Percentiles rank a stretch among this genome's conserved stretches.
Conservation (phyloP, 35 echinoderm and acorn worm species). For the Hemicentrotus pulcherrimus region DNA sequence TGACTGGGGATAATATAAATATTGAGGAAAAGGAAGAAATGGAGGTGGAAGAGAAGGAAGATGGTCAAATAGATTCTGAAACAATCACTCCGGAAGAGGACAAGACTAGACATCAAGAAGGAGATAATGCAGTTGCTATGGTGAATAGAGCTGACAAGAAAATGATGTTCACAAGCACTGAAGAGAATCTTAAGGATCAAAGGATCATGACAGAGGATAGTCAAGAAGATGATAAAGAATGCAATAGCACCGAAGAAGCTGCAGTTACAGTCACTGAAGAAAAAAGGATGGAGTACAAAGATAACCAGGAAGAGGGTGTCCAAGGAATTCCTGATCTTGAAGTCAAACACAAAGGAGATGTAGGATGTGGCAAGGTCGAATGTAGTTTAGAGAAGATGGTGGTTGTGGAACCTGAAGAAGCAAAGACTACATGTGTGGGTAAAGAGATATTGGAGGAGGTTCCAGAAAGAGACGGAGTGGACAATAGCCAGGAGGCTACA, state of each 20-base stretch:
- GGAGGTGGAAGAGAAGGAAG: neutral
- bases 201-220: neutral
- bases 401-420: neutral
- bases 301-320: neutral
- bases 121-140: neutral
- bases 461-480: neutral
- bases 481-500: neutral
- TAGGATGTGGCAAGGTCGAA: neutral
- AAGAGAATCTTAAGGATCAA: slow-evolving; percentile 1
- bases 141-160: neutral
- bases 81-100: neutral
- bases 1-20: neutral
- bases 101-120: neutral
- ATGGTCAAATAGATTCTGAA: neutral
- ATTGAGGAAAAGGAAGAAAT: neutral
- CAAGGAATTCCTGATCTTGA: neutral
- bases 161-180: neutral
- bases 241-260: neutral
- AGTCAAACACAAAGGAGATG: neutral
- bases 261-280: neutral
- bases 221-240: neutral
- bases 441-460: neutral
- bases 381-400: neutral
- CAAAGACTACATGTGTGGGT: neutral
- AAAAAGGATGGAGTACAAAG: neutral